Conservation (phyloP, 2,888 invertebrate species). For the Gymnoscelis rufifasciata region DNA sequence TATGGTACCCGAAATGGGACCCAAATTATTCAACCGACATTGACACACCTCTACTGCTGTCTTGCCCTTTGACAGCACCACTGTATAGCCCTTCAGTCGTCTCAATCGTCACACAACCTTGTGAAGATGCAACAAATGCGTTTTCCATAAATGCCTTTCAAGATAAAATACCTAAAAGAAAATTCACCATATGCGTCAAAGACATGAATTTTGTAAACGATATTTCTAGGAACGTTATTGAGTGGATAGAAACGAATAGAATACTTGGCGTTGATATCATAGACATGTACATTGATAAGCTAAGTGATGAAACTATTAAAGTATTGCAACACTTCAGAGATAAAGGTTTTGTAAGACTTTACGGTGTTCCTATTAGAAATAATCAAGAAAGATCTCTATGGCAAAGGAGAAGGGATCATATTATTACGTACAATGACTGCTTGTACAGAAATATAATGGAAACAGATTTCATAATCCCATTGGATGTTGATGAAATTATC, state of each 20-base stretch:
- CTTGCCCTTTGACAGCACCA: conserved; percentile 79
- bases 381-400: conserved; percentile 67
- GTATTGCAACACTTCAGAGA: conserved; percentile 79
- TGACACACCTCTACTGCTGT: conserved; percentile 80
- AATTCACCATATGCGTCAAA: conserved; percentile 85
- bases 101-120: conserved; percentile 73
- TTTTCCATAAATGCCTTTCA: conserved; percentile 48
- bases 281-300: conserved; percentile 81
- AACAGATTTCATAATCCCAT: conserved; percentile 82
- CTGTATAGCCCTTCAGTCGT: conserved; percentile 58
- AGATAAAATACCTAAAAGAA: conserved; percentile 42
- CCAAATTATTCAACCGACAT: conserved; percentile 54
- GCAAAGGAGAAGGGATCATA: conserved; percentile 84
- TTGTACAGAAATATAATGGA: conserved; percentile 83
- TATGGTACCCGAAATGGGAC: conserved; percentile 83
- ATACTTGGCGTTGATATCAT: conserved; percentile 83
- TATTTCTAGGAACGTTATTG: conserved; percentile 80
- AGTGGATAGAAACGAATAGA: conserved; percentile 85
- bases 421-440: conserved; percentile 88
- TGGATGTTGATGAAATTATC: conserved; percentile 87
- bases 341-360: conserved; percentile 67
- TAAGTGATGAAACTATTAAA: conserved; percentile 74
- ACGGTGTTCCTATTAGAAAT: conserved; percentile 75
- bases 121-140: conserved; percentile 65
- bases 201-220: conserved; percentile 83